Base-by-base conservation (phyloP, 2,113 vertebrate species). In the Paedocypris sp. region DNA sequence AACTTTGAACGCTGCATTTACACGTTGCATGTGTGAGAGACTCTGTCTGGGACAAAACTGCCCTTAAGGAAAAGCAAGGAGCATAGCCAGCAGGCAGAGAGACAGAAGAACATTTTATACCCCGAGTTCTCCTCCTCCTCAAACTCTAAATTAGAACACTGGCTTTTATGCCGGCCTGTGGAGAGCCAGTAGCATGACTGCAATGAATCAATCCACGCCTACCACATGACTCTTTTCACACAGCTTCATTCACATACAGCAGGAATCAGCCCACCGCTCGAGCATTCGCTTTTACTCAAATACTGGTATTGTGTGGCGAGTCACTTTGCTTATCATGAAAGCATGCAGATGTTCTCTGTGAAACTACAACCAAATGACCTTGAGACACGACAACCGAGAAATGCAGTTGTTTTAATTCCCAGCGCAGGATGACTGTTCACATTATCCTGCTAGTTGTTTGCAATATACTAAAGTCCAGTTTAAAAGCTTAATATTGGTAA, bases 61-160 rank as follows among this genome's bases (percentile, higher is more conserved):
- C 47, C 36, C 46, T 42, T 54, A 53, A 31, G 49, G 56, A 43
- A 57, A 66, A 54, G 10, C 43, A 42, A 46, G 41, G 43, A 61
- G 56, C 46, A 63, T 35, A 64, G 53, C 33, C 59, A 62, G 46
- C 63, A 66, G 64, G 64, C 64, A 67, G 5, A 46, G 13, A 60
- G 18, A 33, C 33, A 48, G 46, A 51, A 11, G 43, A 63, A 54
- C 60, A 39, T 22, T 64, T 60, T 6, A 46, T 33, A 66, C 57
- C 67, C 62, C 59, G 56, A 64, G 67, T 67, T 73, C 67, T 68
- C 73, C 32, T 51, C 48, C 48, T 33, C 48, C 11, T 33, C 29
- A 23, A 78, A 57, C 7, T 29, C 28, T n/a, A 56, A 41, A 62
- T 53, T 10, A 25, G 28, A 59, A 33, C 36, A 52, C 20, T 15